Percentiles rank a stretch among this genome's conserved stretches.
Conservation (phyloP, 2,888 invertebrate species). For the Ophonus ardosiacus region DNA sequence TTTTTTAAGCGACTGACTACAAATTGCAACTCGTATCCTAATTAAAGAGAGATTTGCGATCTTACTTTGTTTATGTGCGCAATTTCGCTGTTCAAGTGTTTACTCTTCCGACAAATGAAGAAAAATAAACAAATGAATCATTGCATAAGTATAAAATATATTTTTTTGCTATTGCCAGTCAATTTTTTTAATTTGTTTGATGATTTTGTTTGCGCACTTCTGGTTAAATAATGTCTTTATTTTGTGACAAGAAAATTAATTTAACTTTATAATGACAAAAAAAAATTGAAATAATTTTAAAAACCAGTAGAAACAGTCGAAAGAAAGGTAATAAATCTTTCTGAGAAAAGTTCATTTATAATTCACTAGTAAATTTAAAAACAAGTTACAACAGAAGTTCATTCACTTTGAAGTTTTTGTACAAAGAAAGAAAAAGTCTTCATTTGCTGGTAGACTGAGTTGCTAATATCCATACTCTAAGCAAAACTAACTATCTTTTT, state of each 20-base stretch:
- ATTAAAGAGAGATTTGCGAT: constrained; percentile 25
- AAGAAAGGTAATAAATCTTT: constrained; percentile 26
- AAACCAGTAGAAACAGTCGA: constrained; percentile 5
- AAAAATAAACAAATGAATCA: not conserved
- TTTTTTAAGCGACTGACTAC: constrained; percentile 21
- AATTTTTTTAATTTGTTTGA: not conserved
- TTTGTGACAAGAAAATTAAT: constrained; percentile 21
- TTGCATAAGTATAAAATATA: not conserved
- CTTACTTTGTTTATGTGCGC: constrained; percentile 4
- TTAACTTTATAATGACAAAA: not conserved
- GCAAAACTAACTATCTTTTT: constrained; percentile 14
- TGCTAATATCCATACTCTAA: constrained; percentile 49
- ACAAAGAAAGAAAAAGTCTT: constrained; percentile 32
- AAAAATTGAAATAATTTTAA: not conserved
- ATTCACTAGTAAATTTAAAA: constrained; percentile 29
- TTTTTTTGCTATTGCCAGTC: not conserved
- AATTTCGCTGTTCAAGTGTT: not conserved
- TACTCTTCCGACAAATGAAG: not conserved
- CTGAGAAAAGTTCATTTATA: constrained; percentile 21
- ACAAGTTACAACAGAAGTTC: constrained; percentile 37
- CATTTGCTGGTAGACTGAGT: constrained; percentile 55
- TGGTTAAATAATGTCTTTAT: constrained; percentile 11
- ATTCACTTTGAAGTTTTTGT: constrained; percentile 49
- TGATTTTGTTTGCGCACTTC: not conserved
- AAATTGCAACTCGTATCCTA: constrained; percentile 19